Percentiles rank a stretch among this genome's conserved stretches.
Conservation (phyloP, 2,888 invertebrate genomes). For the Lathronympha strigana region DNA sequence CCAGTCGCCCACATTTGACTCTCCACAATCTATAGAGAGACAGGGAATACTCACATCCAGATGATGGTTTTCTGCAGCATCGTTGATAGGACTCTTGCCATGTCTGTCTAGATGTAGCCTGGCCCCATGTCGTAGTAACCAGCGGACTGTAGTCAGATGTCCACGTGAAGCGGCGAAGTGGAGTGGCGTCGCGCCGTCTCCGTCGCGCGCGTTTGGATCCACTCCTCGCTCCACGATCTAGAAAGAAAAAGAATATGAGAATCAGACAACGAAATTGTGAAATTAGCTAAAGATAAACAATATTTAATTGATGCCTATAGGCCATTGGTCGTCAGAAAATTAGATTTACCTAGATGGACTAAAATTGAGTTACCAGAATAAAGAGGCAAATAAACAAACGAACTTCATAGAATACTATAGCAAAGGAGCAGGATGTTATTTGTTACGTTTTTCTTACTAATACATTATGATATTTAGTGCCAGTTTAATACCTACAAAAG, state of each 20-base stretch:
- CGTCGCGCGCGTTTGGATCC: constrained; percentile 93
- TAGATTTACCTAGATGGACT: no score
- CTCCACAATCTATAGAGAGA: neutral
- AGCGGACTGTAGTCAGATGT: constrained; percentile 91
- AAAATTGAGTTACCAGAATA: no score
- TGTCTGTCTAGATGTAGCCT: constrained; percentile 92
- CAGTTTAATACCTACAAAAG: no score
- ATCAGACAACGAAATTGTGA: neutral
- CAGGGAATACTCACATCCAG: constrained; percentile 86
- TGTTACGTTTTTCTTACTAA: no score
- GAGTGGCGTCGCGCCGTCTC: constrained; percentile 94
- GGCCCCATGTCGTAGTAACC: constrained; percentile 93
- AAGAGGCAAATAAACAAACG: no score
- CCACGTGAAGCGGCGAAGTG: constrained; percentile 95
- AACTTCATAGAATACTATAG: no score
- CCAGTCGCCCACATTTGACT: neutral
- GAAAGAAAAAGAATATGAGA: constrained; percentile 47
- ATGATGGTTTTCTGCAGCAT: constrained; percentile 96
- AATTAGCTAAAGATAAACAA: no score
- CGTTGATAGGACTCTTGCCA: constrained; percentile 95
- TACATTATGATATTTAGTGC: no score
- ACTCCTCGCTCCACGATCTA: constrained; percentile 93
- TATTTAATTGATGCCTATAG: no score
- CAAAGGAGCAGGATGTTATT: no score
- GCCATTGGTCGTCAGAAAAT: no score